These are phyloP conservation scores for Conistra vaccinii DNA, from an alignment of 2,888 invertebrate genomes.

Conservation along the genomic window DNA sequence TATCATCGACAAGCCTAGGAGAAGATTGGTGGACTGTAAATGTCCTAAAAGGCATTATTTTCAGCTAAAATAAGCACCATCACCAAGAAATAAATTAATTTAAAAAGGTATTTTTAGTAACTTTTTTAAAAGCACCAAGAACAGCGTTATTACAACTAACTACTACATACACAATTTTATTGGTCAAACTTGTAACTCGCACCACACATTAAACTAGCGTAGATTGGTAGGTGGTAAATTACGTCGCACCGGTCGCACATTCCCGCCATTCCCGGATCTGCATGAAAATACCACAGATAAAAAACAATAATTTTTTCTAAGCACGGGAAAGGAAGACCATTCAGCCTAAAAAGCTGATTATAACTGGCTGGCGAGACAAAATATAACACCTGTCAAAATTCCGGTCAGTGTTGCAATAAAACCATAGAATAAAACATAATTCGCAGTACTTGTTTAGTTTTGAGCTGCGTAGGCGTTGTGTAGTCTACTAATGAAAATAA, in stretches of 20 bases:
- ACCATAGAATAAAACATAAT: conserved; percentile 47
- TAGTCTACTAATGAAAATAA: conserved; percentile 60
- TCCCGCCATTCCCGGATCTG: conserved; percentile 44
- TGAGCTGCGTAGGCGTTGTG: conserved; percentile 47
- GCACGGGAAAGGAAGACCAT: conserved; percentile 8
- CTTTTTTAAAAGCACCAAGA: background rate
- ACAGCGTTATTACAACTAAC: background rate
- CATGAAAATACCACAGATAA: conserved; percentile 42
- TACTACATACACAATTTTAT: background rate
- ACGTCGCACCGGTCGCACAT: conserved; percentile 22
- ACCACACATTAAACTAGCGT: conserved; percentile 11
- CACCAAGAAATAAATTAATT: background rate
- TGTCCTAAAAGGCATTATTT: background rate
- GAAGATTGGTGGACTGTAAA: no score
- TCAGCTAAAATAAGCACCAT: background rate
- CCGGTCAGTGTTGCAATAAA: conserved; percentile 41
- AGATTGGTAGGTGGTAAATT: conserved; percentile 43
- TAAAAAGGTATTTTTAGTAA: background rate
- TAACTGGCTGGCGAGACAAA: conserved; percentile 36
- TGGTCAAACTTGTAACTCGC: conserved; percentile 29
- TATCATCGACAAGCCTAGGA: background rate
- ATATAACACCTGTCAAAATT: conserved; percentile 36
- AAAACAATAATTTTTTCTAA: conserved; percentile 26
- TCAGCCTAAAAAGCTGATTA: conserved; percentile 27
- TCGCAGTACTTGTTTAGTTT: conserved; percentile 31